Conservation (phyloP, 64 coral and sea anemone genomes). For the Pocillopora damicornis region DNA sequence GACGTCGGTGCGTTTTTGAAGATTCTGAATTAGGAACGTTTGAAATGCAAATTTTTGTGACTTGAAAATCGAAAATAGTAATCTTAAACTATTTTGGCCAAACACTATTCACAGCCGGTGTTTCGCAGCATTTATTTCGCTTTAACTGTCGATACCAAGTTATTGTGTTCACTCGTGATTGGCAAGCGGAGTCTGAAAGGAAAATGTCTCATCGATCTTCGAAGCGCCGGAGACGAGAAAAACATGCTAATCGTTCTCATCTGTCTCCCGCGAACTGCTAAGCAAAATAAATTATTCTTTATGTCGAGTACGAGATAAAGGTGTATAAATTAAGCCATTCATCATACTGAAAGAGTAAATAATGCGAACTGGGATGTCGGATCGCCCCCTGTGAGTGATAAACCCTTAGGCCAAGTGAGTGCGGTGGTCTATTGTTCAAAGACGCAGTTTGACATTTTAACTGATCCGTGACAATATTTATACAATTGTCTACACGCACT, state of each 20-base stretch:
- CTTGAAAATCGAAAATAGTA: slow-evolving; percentile 1
- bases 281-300: slow-evolving; percentile 61
- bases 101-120: slow-evolving; percentile 21
- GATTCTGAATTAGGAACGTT: not conserved
- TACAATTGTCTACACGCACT: slow-evolving; percentile 51
- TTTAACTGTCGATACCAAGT: not conserved
- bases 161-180: not conserved
- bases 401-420: slow-evolving; percentile 65
- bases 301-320: slow-evolving; percentile 36
- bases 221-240: slow-evolving; percentile 9
- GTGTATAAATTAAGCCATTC: slow-evolving; percentile 58
- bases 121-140: slow-evolving; percentile 13
- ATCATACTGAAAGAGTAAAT: slow-evolving; percentile 40
- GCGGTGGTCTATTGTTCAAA: slow-evolving; percentile 60
- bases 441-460: slow-evolving; percentile 86
- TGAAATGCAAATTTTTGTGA: slow-evolving; percentile 36
- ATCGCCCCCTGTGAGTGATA: slow-evolving; percentile 31
- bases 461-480: slow-evolving; percentile 96
- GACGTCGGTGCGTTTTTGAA: slow-evolving; percentile 12
- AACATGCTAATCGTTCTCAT: slow-evolving; percentile 59
- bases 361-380: slow-evolving; percentile 36
- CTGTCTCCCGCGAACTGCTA: slow-evolving; percentile 58
- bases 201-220: slow-evolving; percentile 1
- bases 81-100: slow-evolving; percentile 27
- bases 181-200: not conserved